Percentiles rank a stretch among this genome's conserved stretches.
Conservation (phyloP, 2,113 vertebrate species). For the Mastomys natalensis region DNA sequence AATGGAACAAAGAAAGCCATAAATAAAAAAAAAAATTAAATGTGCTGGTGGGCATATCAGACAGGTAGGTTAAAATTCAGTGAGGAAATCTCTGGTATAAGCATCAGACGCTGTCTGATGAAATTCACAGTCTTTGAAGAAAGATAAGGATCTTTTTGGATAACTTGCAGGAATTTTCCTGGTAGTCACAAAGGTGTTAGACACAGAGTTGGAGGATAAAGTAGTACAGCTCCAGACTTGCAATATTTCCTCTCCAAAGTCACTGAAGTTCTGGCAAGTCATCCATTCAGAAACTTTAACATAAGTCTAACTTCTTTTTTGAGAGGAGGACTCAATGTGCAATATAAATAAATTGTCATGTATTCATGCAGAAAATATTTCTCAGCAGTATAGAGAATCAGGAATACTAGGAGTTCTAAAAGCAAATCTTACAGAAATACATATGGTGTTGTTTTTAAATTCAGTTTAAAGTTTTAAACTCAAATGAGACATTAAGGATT, state of each 20-base stretch:
- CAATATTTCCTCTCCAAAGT: background rate
- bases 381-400: background rate
- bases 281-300: background rate
- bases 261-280: background rate
- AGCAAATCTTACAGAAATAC: background rate
- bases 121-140: too few species aligned
- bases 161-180: background rate
- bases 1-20: background rate
- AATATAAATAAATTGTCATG: background rate
- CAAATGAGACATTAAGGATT: background rate
- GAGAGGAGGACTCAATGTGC: background rate
- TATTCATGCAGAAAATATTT: background rate
- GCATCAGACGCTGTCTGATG: background rate
- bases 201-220: background rate
- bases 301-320: background rate
- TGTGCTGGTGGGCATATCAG: too few species aligned
- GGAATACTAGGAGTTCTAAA: background rate
- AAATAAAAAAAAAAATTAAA: background rate
- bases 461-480: background rate
- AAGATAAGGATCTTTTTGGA: too few species aligned
- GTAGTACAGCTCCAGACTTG: too few species aligned
- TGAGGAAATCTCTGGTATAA: background rate
- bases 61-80: background rate
- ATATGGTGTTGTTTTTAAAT: background rate
- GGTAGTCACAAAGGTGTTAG: background rate